Conservation (phyloP, 2,797 vertebrate genomes). For the Coracias cyanogaster region DNA sequence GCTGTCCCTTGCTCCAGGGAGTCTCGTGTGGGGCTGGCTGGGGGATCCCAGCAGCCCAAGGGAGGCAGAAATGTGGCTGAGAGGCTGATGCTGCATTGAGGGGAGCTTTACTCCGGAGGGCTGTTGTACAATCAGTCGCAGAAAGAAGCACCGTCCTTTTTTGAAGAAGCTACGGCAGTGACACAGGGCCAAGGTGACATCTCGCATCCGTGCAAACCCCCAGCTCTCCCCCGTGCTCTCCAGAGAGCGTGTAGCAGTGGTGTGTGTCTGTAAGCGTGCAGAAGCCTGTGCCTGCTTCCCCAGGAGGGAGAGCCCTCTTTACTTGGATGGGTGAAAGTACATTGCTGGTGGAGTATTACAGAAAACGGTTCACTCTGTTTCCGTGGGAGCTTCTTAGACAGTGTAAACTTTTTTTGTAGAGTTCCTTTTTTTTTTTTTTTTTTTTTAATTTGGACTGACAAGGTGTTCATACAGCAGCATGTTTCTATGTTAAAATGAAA, state of each 20-base stretch:
- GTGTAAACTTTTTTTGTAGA: neutral
- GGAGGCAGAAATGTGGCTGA: neutral
- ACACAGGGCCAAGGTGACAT: neutral
- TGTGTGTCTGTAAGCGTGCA: accelerated
- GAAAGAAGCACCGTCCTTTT: neutral
- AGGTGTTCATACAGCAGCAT: neutral
- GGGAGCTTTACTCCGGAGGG: no score
- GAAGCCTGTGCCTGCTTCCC: neutral
- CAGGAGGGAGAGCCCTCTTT: neutral
- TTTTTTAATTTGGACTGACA: neutral
- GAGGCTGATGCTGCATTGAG: neutral
- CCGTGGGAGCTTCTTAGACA: neutral
- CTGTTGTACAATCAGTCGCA: accelerated
- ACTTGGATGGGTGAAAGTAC: neutral
- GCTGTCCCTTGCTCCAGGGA: neutral
- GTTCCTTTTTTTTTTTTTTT: neutral
- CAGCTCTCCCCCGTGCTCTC: neutral
- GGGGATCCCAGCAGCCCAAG: neutral
- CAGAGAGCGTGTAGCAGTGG: neutral
- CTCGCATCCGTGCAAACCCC: neutral
- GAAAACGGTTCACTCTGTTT: neutral
- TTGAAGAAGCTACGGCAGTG: neutral
- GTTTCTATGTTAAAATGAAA: neutral
- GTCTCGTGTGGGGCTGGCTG: neutral
- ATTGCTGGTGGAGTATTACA: neutral